Conservation (phyloP, 2,888 invertebrate species). For the Proisotoma minuta region DNA sequence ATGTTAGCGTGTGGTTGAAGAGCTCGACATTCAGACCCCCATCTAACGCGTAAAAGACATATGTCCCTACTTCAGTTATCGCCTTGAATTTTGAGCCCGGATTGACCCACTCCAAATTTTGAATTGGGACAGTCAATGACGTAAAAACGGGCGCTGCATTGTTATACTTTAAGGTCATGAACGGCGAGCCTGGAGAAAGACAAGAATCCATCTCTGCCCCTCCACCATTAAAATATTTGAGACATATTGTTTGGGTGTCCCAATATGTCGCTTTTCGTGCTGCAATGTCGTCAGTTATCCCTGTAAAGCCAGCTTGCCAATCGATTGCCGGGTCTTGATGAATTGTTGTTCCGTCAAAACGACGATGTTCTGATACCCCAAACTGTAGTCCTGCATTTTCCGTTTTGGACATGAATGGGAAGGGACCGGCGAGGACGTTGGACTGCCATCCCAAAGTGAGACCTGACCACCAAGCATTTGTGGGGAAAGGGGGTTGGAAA, state of each 20-base stretch:
- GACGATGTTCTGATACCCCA: conserved; percentile 12
- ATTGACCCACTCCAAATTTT: neutral
- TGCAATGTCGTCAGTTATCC: conserved; percentile 7
- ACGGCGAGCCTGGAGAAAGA: conserved; percentile 23
- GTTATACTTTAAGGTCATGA: conserved; percentile 19
- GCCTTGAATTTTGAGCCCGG: conserved; percentile 13
- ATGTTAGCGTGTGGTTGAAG: neutral
- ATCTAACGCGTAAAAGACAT: conserved; percentile 13
- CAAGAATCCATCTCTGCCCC: conserved; percentile 13
- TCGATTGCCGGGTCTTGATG: conserved; percentile 11
- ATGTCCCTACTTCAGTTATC: conserved; percentile 10
- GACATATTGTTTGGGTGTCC: conserved; percentile 25
- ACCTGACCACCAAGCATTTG: conserved; percentile 27
- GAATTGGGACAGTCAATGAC: neutral
- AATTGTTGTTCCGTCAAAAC: conserved; percentile 23
- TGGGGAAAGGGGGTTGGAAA: conserved; percentile 21
- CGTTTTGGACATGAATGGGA: conserved; percentile 23
- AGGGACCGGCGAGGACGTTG: conserved; percentile 21
- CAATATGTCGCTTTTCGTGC: conserved; percentile 17
- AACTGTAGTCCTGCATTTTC: conserved; percentile 16
- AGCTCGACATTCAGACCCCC: neutral
- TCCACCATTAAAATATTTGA: conserved; percentile 14
- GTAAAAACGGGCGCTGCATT: conserved; percentile 18
- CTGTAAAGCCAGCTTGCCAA: conserved; percentile 8
- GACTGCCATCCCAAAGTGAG: conserved; percentile 12